phyloP scores from a whole-genome alignment of 2,888 invertebrate genomes.

The Bhutanitis thaidina region DNA sequence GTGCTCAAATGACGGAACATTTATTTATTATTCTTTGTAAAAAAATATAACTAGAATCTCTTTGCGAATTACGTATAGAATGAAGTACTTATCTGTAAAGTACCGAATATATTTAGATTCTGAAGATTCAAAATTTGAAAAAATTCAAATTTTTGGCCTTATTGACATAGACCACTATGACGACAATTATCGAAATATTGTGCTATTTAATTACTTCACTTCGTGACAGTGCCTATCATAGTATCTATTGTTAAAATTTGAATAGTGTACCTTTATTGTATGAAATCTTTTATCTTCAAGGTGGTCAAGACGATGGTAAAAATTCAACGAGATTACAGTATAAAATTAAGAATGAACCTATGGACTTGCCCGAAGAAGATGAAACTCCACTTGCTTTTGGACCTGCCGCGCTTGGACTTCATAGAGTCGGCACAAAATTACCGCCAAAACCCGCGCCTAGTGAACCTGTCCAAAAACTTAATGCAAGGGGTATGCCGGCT shows the following conservation, averaged over 20 bases:
- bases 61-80: slow-evolving; percentile 30
- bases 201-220: slow-evolving; percentile 21
- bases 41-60: slow-evolving; percentile 23
- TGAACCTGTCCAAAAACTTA: slow-evolving; percentile 89
- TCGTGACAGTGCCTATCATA: background rate
- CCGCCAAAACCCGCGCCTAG: slow-evolving; percentile 86
- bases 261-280: slow-evolving; percentile 15
- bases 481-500: slow-evolving; percentile 94
- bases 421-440: slow-evolving; percentile 88
- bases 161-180: slow-evolving; percentile 46
- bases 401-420: slow-evolving; percentile 89
- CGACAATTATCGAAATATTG: slow-evolving; percentile 18
- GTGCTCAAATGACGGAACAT: background rate
- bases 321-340: slow-evolving; percentile 46
- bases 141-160: slow-evolving; percentile 70
- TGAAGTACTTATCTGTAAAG: slow-evolving; percentile 22
- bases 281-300: slow-evolving; percentile 41
- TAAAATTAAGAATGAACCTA: slow-evolving; percentile 79
- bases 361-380: slow-evolving; percentile 84
- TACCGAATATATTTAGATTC: slow-evolving; percentile 34
- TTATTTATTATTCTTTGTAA: slow-evolving; percentile 22
- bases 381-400: slow-evolving; percentile 86
- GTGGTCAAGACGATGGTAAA: slow-evolving; percentile 50
- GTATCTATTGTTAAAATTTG: slow-evolving; percentile 4
- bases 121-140: slow-evolving; percentile 77